Conservation (phyloP, 2,113 vertebrate species). For the Nesogale talazaci region DNA sequence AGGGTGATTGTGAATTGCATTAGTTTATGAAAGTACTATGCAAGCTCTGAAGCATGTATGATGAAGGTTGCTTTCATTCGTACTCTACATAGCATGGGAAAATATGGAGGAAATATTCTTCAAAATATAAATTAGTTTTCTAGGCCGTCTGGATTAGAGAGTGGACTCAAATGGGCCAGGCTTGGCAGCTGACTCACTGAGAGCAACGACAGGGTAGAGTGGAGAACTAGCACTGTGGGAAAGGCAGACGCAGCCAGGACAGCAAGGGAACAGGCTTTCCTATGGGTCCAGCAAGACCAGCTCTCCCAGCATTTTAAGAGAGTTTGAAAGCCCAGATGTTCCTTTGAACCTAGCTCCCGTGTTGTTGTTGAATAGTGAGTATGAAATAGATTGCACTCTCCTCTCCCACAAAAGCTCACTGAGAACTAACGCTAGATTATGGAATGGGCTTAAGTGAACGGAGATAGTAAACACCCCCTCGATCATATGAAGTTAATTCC, state of each 20-base stretch:
- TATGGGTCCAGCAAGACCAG: neutral
- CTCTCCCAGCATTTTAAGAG: neutral
- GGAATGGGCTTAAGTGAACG: neutral
- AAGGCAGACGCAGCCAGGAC: neutral
- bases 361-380: too few relatives aligned
- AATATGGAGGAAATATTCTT: neutral
- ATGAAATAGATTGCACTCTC: too few relatives aligned
- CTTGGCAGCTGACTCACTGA: neutral
- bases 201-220: neutral
- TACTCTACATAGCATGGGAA: neutral
- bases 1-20: neutral
- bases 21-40: neutral
- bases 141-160: neutral
- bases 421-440: neutral
- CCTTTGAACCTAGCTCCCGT: neutral
- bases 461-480: neutral
- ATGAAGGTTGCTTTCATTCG: neutral
- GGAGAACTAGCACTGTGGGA: neutral
- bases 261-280: neutral
- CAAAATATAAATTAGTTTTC: neutral
- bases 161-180: neutral
- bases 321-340: neutral
- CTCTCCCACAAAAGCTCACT: too few relatives aligned
- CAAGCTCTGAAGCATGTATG: neutral
- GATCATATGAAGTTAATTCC: slow-evolving; percentile 32